Percentiles rank a stretch among this genome's conserved stretches.
Evolutionary conservation across 2,888 invertebrate species (phyloP).

Genomic region (Epinotia bilunana): DNA sequence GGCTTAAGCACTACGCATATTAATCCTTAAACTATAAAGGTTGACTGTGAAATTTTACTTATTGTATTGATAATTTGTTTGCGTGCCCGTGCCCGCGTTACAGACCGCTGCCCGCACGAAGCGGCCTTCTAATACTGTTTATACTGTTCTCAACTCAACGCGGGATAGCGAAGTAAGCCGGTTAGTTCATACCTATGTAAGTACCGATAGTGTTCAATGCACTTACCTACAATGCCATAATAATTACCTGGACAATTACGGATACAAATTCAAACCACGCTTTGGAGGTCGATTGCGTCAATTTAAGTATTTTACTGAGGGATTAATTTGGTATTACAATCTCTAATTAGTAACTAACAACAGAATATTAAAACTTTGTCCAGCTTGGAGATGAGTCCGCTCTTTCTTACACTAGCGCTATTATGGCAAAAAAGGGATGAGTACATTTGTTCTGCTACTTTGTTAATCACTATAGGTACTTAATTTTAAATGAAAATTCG

Average conservation of each 20-base stretch:
- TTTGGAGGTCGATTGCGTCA: constrained; percentile 55
- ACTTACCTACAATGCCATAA: constrained; percentile 76
- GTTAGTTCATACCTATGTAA: constrained; percentile 60
- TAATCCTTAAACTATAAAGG: not conserved
- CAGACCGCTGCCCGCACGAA: constrained; percentile 69
- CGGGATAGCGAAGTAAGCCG: constrained; percentile 69
- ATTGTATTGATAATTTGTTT: constrained; percentile 10
- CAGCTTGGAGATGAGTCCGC: not conserved
- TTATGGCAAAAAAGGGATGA: not conserved
- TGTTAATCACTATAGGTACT: not conserved
- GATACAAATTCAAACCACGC: constrained; percentile 61
- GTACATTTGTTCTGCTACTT: not conserved
- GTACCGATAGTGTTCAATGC: constrained; percentile 62
- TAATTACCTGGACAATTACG: constrained; percentile 75
- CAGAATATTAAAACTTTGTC: not conserved
- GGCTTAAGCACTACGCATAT: constrained; percentile 8
- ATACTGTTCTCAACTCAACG: constrained; percentile 64
- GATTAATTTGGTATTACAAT: constrained; percentile 21
- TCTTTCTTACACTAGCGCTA: not conserved
- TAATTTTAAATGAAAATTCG: not conserved
- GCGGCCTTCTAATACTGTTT: constrained; percentile 72
- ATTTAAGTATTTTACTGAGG: constrained; percentile 21
- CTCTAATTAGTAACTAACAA: constrained; percentile 4
- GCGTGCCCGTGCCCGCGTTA: constrained; percentile 51
- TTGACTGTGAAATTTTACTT: constrained; percentile 5